Base-by-base conservation (phyloP, 2,797 vertebrate genomes). In the Notoglanidium macrostoma region DNA sequence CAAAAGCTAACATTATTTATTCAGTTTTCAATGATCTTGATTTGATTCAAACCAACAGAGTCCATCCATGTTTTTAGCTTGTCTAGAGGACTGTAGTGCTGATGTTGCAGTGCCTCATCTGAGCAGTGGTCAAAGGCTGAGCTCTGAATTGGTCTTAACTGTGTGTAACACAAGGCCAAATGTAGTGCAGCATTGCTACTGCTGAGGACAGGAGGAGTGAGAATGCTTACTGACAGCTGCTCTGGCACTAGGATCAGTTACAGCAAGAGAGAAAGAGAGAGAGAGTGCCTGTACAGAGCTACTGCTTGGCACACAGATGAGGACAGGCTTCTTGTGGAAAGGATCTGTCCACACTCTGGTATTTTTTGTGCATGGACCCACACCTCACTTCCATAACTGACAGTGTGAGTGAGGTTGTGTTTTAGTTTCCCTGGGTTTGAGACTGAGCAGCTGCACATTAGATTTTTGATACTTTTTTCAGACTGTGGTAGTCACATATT, bases 181-280 rank as follows among this genome's bases (percentile, higher is more conserved):
- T 82, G 57, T 76, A 74, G 68, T 46, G 59, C 57, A 80, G 59
- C 1, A 40, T 17, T 82, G 67, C 57, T 85, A 32, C 68, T 65
- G 57, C 49, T 76, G 32, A 88, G 19, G 87, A 82, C 67, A 63
- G 26, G 72, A 78, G 7, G 68, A 65, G 55, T 74, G 57, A 54
- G 68, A 85, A 88, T 81, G 67, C 40, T 74, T 85, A 81, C 77
- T 46, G 87, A 74, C 83, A 88, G 74, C 67, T 88, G 77, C 29
- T 82, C 57, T 82, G 57, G 83, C 82, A 87, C 54, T 57, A 68
- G 80, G 63, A 83, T 83, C 61, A 83, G 44, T 83, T 83, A 83
- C 61, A 83, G 63, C 2, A 29, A 65, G 19, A 77, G 72, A 51
- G 59, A 59, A 26, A 74, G 32, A n/a, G 51, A 59, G 81, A 54